phyloP scores from a whole-genome alignment of 1,140 invertebrate species.

The Babylonia areolata region DNA sequence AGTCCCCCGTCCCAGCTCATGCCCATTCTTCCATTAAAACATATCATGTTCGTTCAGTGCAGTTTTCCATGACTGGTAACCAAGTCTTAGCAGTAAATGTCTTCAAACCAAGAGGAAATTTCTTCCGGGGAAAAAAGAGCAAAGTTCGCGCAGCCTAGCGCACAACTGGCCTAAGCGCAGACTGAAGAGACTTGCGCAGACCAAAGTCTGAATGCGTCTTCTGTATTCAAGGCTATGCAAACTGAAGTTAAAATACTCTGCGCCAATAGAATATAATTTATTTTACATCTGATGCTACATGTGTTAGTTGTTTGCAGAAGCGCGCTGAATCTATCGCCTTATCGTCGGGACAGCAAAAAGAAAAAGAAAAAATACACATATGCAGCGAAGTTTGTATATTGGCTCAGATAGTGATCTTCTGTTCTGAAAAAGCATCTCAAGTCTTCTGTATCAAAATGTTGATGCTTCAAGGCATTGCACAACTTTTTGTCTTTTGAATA shows the following conservation, averaged over 20 bases:
- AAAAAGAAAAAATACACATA: neutral
- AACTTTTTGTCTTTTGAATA: no score
- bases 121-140: neutral
- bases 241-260: neutral
- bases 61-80: no score
- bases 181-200: neutral
- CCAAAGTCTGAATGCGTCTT: no score
- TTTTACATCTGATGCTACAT: neutral
- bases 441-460: no score
- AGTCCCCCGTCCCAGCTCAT: constrained; percentile 11
- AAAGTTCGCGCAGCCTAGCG: neutral
- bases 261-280: neutral
- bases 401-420: neutral
- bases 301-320: neutral
- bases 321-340: neutral
- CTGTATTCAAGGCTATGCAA: no score
- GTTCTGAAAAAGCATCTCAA: no score
- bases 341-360: neutral
- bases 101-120: no score
- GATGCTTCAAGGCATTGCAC: no score
- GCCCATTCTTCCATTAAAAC: neutral
- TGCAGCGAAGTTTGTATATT: constrained; percentile 2
- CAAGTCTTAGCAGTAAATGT: no score
- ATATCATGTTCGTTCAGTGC: neutral
- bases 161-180: constrained; percentile 25